A percentile compares a stretch with the other conserved stretches of the same genome.
Conservation (phyloP, 2,113 vertebrate genomes). For the Paracanthobrama guichenoti region DNA sequence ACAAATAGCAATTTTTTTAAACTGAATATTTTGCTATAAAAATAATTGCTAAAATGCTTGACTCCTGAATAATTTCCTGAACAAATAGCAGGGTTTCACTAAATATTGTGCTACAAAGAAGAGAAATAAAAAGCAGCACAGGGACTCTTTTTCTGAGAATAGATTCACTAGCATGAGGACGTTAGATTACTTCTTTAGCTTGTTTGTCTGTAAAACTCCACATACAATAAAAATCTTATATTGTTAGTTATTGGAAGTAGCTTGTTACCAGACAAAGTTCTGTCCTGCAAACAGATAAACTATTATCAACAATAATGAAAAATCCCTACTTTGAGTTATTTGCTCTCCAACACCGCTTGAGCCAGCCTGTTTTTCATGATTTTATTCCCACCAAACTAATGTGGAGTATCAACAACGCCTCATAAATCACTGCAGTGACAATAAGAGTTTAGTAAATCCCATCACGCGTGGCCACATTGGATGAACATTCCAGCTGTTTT, state of each 20-base stretch:
- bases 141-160: background rate
- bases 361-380: background rate
- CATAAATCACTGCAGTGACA: conserved; percentile 17
- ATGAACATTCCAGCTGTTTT: conserved; percentile 45
- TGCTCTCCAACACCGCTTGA: background rate
- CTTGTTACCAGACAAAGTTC: background rate
- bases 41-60: background rate
- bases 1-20: background rate
- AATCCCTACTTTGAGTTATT: no score
- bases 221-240: background rate
- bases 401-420: conserved; percentile 5
- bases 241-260: background rate
- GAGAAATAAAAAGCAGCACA: background rate
- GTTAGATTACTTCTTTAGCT: background rate
- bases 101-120: background rate
- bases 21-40: background rate
- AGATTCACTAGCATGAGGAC: background rate
- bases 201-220: background rate
- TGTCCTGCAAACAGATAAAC: background rate
- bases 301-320: background rate
- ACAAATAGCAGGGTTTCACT: background rate
- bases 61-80: background rate
- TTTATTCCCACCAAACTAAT: conserved; percentile 4
- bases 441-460: conserved; percentile 23
- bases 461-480: conserved; percentile 2